Conservation (phyloP, 2,888 invertebrate genomes). For the Melanostoma scalare region DNA sequence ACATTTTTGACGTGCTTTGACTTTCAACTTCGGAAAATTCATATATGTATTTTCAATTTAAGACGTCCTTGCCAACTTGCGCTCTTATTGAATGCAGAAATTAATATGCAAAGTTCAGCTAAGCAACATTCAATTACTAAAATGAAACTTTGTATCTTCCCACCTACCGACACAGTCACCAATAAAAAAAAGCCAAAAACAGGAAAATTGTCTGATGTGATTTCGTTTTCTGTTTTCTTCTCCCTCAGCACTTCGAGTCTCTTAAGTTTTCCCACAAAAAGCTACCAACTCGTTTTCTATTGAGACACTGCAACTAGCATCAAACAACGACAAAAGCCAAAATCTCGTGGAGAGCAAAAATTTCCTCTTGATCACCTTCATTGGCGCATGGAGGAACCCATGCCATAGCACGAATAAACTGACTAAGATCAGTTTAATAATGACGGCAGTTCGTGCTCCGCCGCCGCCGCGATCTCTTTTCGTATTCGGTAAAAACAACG, state of each 20-base stretch:
- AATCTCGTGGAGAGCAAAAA: slow-evolving; percentile 62
- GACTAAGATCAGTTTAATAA: slow-evolving; percentile 52
- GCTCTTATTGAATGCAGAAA: not conserved
- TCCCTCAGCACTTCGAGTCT: slow-evolving; percentile 31
- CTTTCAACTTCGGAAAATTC: too few relatives aligned
- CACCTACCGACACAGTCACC: slow-evolving; percentile 37
- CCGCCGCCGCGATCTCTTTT: slow-evolving; percentile 32
- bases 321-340: slow-evolving; percentile 7
- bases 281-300: slow-evolving; percentile 4
- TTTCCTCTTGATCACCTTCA: slow-evolving; percentile 53
- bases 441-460: slow-evolving; percentile 60
- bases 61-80: not conserved
- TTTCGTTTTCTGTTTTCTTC: slow-evolving; percentile 15
- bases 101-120: slow-evolving; percentile 32
- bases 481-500: slow-evolving; percentile 33
- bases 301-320: slow-evolving; percentile 15
- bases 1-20: too few relatives aligned
- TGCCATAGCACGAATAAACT: slow-evolving; percentile 14
- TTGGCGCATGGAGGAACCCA: slow-evolving; percentile 61
- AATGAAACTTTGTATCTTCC: slow-evolving; percentile 22
- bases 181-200: slow-evolving; percentile 28
- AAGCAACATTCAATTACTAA: not conserved
- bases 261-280: slow-evolving; percentile 42
- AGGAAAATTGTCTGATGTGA: slow-evolving; percentile 52
- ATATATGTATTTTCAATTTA: too few relatives aligned